Evolutionary conservation across 2,797 vertebrate species (phyloP).

Genomic region (Simalia tracyae): DNA sequence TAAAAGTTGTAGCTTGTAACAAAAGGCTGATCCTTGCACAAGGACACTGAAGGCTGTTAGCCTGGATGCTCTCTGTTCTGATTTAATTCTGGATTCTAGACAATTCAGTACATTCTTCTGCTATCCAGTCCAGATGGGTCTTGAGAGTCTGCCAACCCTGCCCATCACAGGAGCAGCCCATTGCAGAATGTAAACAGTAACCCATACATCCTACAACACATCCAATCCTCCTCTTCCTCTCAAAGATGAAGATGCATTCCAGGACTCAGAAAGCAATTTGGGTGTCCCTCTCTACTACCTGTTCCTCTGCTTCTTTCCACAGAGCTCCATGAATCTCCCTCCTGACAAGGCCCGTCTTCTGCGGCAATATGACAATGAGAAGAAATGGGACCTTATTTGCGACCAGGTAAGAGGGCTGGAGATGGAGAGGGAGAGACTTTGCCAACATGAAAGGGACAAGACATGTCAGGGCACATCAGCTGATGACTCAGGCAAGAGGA

Average conservation of each 20-base stretch:
- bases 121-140: neutral
- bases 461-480: neutral
- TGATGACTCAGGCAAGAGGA: neutral
- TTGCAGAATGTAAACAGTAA: neutral
- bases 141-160: neutral
- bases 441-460: neutral
- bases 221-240: neutral
- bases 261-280: neutral
- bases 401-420: constrained; percentile 40
- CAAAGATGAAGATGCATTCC: neutral
- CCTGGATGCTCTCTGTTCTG: neutral
- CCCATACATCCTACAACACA: neutral
- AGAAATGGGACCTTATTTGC: constrained; percentile 73
- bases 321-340: constrained; percentile 95
- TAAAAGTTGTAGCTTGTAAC: neutral
- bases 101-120: neutral
- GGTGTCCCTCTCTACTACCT: neutral
- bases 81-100: constrained; percentile 4
- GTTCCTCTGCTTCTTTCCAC: constrained; percentile 41
- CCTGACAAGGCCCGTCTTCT: constrained; percentile 85
- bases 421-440: no score
- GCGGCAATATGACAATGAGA: constrained; percentile 93
- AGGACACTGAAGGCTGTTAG: neutral
- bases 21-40: neutral
- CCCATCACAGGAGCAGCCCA: neutral